Conservation (phyloP, 2,888 invertebrate species). For the Operophtera brumata region DNA sequence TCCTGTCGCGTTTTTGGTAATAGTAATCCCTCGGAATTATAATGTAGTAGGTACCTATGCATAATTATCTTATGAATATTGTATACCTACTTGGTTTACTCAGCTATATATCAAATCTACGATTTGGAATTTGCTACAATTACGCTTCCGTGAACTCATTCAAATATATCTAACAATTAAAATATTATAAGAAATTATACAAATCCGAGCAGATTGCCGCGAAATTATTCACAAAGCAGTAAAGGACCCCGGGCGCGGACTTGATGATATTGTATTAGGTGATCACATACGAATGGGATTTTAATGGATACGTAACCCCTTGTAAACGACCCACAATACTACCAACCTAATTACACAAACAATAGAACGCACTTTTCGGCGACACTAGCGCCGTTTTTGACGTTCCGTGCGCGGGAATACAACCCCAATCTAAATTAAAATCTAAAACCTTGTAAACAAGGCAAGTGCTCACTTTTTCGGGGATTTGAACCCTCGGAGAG, state of each 20-base stretch:
- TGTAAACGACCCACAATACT: conserved; percentile 36
- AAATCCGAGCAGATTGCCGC: conserved; percentile 77
- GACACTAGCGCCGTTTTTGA: conserved; percentile 50
- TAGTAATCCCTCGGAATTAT: too few species aligned
- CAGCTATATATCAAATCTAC: too few species aligned
- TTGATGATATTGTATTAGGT: conserved; percentile 82
- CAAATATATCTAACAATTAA: conserved; percentile 43
- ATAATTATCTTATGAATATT: too few species aligned
- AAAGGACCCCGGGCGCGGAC: conserved; percentile 60
- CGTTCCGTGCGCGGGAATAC: conserved; percentile 48
- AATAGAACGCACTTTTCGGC: conserved; percentile 50
- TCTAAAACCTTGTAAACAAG: conserved; percentile 83
- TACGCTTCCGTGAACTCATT: neutral
- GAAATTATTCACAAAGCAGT: conserved; percentile 78
- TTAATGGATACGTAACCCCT: conserved; percentile 74
- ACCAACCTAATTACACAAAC: conserved; percentile 40
- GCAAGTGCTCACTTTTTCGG: conserved; percentile 82
- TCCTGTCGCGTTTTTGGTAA: too few species aligned
- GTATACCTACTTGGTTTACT: too few species aligned
- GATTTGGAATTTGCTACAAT: too few species aligned
- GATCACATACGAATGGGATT: conserved; percentile 81
- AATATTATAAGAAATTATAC: conserved; percentile 69
- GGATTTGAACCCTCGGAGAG: conserved; percentile 79
- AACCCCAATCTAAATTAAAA: conserved; percentile 82
- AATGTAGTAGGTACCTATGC: too few species aligned